A percentile compares a stretch with the other conserved stretches of the same genome.
Conservation (phyloP, 2,888 invertebrate genomes). For the Nineta flava region DNA sequence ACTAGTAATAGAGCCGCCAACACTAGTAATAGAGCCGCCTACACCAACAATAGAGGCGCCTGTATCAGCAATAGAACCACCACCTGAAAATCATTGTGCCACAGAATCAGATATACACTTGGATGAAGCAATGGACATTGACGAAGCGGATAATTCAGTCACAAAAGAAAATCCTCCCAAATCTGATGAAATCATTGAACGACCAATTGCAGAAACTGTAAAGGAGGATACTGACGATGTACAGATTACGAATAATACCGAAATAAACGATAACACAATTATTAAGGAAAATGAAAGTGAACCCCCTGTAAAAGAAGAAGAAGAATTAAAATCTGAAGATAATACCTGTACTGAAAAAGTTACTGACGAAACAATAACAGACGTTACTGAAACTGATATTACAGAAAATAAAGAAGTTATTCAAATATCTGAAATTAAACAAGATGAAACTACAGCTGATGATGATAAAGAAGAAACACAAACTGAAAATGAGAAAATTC, state of each 20-base stretch:
- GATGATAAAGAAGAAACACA: conserved; percentile 2
- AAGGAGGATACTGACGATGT: neutral
- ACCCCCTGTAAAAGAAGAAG: neutral
- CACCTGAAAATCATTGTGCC: neutral
- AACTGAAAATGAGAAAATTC: conserved; percentile 1
- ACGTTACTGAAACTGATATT: neutral
- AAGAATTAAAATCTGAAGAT: neutral
- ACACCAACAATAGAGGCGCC: neutral
- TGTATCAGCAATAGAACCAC: neutral
- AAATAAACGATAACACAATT: no score
- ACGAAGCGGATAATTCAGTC: conserved; percentile 9
- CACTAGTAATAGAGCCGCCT: neutral
- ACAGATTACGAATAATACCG: neutral
- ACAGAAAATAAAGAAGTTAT: neutral
- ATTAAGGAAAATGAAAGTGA: conserved; percentile 7
- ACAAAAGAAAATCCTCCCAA: neutral
- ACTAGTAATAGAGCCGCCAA: neutral
- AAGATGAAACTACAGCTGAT: neutral
- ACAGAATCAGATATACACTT: conserved; percentile 3
- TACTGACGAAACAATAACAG: conserved; percentile 4
- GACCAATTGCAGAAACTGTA: neutral
- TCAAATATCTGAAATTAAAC: neutral
- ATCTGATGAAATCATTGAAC: neutral
- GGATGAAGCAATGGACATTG: conserved; percentile 17
- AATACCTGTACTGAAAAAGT: neutral